A percentile compares a stretch with the other conserved stretches of the same genome.
These are phyloP conservation scores for Brevimyrus niger DNA, from an alignment of 2,113 vertebrate species.

Conservation along the genomic window DNA sequence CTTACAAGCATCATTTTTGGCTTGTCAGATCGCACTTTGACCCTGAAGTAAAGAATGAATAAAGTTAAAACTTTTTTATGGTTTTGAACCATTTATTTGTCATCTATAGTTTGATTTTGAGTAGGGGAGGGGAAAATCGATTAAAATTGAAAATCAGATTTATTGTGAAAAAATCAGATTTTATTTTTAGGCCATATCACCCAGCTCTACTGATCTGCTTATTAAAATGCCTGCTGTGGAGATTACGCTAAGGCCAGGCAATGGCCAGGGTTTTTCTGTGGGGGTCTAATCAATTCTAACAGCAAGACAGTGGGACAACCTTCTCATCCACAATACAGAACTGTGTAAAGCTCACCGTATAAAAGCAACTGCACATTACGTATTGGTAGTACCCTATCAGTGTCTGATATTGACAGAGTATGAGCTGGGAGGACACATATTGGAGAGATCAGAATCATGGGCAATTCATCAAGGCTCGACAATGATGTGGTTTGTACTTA, in stretches of 20 bases:
- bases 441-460: background rate
- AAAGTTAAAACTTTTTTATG: no score
- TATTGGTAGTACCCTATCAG: background rate
- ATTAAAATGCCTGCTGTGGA: conserved; percentile 34
- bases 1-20: no score
- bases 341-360: background rate
- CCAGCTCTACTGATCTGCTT: conserved; percentile 9
- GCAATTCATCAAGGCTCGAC: background rate
- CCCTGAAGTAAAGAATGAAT: no score
- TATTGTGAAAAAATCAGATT: no score
- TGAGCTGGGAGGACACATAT: background rate
- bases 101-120: no score
- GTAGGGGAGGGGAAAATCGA: no score
- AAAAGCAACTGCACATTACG: background rate
- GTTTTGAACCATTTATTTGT: no score
- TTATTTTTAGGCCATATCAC: no score
- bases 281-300: background rate
- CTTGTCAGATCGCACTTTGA: no score
- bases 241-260: conserved; percentile 18
- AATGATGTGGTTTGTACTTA: background rate
- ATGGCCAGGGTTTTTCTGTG: background rate
- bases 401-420: background rate
- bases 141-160: no score
- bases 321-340: background rate
- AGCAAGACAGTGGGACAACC: background rate